Conservation (phyloP, 2,797 vertebrate genomes). For the Gastrophryne carolinensis region DNA sequence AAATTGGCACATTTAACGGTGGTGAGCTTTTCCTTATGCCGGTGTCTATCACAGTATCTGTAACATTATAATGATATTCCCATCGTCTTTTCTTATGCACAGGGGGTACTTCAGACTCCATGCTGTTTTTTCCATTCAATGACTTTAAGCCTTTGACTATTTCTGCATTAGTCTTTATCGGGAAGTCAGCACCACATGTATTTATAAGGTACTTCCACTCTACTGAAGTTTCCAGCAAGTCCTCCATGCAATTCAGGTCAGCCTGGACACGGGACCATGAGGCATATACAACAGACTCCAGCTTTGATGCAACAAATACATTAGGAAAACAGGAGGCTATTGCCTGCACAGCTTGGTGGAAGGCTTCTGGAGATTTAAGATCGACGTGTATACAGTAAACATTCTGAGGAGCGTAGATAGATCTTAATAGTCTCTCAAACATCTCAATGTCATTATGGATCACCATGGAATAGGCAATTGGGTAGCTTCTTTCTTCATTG, state of each 20-base stretch:
- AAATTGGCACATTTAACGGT: constrained; percentile 76
- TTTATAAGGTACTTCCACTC: constrained; percentile 83
- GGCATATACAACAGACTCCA: constrained; percentile 75
- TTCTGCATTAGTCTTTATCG: constrained; percentile 83
- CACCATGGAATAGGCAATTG: constrained; percentile 84
- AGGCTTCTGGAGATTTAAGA: constrained; percentile 68
- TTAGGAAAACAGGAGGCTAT: constrained; percentile 81
- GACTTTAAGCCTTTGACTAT: constrained; percentile 71
- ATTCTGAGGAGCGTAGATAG: constrained; percentile 81
- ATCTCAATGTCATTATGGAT: constrained; percentile 82
- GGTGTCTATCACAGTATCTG: constrained; percentile 54
- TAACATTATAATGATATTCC: constrained; percentile 58
- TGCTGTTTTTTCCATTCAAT: constrained; percentile 75
- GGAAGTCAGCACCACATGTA: constrained; percentile 83
- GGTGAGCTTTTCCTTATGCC: constrained; percentile 63
- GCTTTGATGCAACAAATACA: constrained; percentile 76
- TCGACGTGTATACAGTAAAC: constrained; percentile 83
- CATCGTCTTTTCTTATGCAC: constrained; percentile 68
- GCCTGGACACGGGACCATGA: constrained; percentile 85
- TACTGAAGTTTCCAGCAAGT: constrained; percentile 69
- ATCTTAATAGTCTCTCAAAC: constrained; percentile 80
- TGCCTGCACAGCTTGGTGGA: constrained; percentile 65
- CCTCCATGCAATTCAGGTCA: constrained; percentile 83
- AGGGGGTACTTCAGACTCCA: constrained; percentile 74
- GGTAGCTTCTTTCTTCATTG: constrained; percentile 73